Evolutionary conservation across 2,113 vertebrate genomes (phyloP).

Genomic region (Callospermophilus lateralis): DNA sequence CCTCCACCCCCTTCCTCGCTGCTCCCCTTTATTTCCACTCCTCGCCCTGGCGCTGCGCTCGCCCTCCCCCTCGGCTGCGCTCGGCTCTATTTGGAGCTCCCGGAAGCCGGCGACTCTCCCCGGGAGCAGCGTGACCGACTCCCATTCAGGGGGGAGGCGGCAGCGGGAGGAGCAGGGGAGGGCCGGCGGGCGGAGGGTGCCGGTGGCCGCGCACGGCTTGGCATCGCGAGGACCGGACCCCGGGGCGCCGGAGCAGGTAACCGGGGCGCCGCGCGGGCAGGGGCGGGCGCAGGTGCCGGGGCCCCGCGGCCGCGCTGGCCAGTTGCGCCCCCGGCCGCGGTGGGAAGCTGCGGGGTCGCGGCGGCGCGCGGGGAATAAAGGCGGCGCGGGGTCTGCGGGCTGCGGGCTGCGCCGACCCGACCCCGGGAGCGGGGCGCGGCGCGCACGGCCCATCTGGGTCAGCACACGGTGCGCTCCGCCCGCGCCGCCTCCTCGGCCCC

Average conservation of each 20-base stretch:
- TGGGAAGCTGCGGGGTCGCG: neutral
- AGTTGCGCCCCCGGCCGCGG: neutral
- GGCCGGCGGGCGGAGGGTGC: constrained; percentile 25
- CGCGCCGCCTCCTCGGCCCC: neutral
- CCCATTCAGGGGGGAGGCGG: constrained; percentile 74
- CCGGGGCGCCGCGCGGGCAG: neutral
- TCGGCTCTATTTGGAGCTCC: constrained; percentile 95
- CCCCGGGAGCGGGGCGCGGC: neutral
- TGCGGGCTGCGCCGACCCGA: neutral
- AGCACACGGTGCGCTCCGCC: constrained; percentile 26
- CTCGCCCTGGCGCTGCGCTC: constrained; percentile 78
- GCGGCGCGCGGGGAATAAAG: neutral
- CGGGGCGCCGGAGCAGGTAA: constrained; percentile 83
- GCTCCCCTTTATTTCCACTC: constrained; percentile 15
- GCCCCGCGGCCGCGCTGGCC: neutral
- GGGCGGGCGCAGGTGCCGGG: constrained; percentile 1
- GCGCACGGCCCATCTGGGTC: constrained; percentile 74
- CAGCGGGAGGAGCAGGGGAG: neutral
- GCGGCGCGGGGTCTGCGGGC: neutral
- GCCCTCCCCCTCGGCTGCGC: constrained; percentile 72
- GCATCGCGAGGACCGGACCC: constrained; percentile 68
- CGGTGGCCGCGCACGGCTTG: constrained; percentile 68
- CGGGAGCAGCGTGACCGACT: constrained; percentile 88
- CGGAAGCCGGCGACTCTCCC: constrained; percentile 91
- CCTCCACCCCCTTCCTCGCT: neutral